phyloP scores from a whole-genome alignment of 2,113 vertebrate species.

The Chamaetylas fuelleborni region DNA sequence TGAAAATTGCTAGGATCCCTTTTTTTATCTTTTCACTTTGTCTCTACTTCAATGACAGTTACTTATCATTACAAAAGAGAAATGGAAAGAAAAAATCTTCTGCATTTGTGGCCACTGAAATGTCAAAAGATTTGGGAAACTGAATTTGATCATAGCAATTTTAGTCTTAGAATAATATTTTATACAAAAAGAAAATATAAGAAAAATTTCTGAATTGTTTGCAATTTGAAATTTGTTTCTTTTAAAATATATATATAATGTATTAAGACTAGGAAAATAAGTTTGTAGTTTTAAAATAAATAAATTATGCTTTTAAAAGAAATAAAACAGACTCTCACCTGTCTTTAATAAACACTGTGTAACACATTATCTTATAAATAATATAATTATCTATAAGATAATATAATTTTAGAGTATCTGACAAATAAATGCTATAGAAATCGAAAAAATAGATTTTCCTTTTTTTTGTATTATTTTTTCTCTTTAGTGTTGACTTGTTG shows the following conservation, averaged over 20 bases:
- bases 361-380: not conserved
- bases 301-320: no score
- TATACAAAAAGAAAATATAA: not conserved
- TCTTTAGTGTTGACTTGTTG: not conserved
- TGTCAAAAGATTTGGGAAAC: not conserved
- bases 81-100: not conserved
- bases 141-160: not conserved
- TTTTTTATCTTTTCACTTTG: not conserved
- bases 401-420: not conserved
- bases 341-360: not conserved
- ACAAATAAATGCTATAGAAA: not conserved
- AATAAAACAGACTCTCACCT: not conserved
- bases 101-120: not conserved
- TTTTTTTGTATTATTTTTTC: not conserved
- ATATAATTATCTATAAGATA: not conserved
- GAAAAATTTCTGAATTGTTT: not conserved
- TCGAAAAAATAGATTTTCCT: rapidly evolving
- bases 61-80: not conserved
- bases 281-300: not conserved
- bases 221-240: not conserved
- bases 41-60: not conserved
- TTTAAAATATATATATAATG: not conserved
- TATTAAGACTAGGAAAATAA: not conserved
- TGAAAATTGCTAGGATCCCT: not conserved
- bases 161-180: not conserved